Conservation (phyloP, 2,888 invertebrate species). For the Galeopsomyia nigrocyanea region DNA sequence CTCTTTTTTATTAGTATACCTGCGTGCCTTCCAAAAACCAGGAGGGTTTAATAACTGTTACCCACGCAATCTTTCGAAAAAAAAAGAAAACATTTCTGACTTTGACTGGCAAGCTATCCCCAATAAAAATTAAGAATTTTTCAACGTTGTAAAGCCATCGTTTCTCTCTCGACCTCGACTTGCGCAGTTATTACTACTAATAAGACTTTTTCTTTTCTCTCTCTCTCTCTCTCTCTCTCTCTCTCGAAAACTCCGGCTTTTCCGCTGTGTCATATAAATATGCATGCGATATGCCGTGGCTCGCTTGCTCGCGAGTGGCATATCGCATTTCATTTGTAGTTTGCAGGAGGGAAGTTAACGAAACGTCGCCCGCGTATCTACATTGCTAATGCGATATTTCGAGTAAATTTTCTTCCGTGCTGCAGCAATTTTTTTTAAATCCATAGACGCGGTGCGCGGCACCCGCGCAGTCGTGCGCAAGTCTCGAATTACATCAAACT, state of each 20-base stretch:
- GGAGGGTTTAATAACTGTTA: too few relatives aligned
- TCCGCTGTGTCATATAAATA: slow-evolving; percentile 40
- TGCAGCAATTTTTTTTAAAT: too few relatives aligned
- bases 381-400: slow-evolving; percentile 43
- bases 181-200: slow-evolving; percentile 37
- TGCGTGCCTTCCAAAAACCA: not conserved
- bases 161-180: too few relatives aligned
- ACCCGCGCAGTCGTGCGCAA: not conserved
- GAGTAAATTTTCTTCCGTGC: not conserved
- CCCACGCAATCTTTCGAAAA: too few relatives aligned
- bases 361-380: slow-evolving; percentile 43
- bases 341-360: slow-evolving; percentile 40
- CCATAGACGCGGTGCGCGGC: not conserved
- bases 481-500: not conserved
- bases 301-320: slow-evolving; percentile 11
- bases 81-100: too few relatives aligned
- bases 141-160: too few relatives aligned
- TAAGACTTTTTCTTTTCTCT: slow-evolving; percentile 35
- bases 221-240: slow-evolving; percentile 8
- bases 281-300: slow-evolving; percentile 43
- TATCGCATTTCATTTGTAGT: slow-evolving; percentile 46
- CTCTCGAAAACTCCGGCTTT: not conserved
- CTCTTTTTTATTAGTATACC: slow-evolving; percentile 35
- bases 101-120: too few relatives aligned
- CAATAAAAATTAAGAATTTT: too few relatives aligned